A percentile compares a stretch with the other conserved stretches of the same genome.
Evolutionary conservation across 2,888 invertebrate species (phyloP).

Genomic region (Lithophane ornitopus): DNA sequence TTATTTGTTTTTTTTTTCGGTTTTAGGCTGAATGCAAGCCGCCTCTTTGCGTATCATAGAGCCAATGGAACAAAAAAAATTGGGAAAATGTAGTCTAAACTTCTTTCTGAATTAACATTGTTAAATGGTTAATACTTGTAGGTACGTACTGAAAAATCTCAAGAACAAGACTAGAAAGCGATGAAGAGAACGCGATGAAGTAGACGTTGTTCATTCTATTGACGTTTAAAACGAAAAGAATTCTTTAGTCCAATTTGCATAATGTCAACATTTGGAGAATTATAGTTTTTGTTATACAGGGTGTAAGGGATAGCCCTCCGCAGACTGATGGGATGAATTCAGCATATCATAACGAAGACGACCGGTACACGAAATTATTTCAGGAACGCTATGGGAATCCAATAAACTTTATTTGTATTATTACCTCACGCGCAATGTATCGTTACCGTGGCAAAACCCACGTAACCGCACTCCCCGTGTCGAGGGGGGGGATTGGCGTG

Average conservation of each 20-base stretch:
- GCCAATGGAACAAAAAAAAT: background rate
- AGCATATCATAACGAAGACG: too few species aligned
- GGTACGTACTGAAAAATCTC: background rate
- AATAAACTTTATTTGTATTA: too few species aligned
- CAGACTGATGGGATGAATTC: too few species aligned
- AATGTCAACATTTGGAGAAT: background rate
- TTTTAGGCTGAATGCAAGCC: slow-evolving; percentile 9
- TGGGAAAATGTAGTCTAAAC: background rate
- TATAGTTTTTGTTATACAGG: background rate
- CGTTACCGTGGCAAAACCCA: too few species aligned
- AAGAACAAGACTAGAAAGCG: slow-evolving; percentile 4
- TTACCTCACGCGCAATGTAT: too few species aligned
- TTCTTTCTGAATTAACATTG: background rate
- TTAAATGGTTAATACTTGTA: background rate
- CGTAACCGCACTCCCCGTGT: too few species aligned
- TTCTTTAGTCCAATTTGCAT: slow-evolving; percentile 8
- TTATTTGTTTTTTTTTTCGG: slow-evolving; percentile 33
- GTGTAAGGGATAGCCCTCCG: too few species aligned
- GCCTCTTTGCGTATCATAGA: background rate
- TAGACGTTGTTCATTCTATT: slow-evolving; percentile 19
- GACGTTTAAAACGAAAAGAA: background rate
- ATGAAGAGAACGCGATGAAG: background rate
- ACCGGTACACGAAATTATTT: too few species aligned
- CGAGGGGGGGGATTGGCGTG: too few species aligned
- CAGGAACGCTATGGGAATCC: too few species aligned